These are phyloP conservation scores for Edolisoma coerulescens DNA, from an alignment of 2,113 vertebrate species.

Conservation along the genomic window DNA sequence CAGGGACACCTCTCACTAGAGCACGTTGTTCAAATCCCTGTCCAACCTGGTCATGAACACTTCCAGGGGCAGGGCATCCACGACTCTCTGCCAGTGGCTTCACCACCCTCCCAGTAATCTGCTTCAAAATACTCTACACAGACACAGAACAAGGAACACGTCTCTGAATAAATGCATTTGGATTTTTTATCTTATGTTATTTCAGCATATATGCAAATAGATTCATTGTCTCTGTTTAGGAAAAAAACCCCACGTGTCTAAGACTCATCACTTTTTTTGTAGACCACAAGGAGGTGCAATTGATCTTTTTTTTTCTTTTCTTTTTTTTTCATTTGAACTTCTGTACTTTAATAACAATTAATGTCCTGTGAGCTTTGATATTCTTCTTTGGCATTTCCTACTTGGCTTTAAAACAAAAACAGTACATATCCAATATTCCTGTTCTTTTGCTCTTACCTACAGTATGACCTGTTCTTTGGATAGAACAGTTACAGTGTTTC, in stretches of 20 bases:
- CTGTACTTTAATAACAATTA: background rate
- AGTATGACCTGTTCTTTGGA: background rate
- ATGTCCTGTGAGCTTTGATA: background rate
- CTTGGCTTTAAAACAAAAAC: background rate
- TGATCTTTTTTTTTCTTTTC: background rate
- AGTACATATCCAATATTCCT: rapidly evolving
- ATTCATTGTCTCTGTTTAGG: background rate
- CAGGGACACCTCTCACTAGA: background rate
- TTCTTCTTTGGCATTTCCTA: background rate
- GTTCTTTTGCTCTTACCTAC: background rate
- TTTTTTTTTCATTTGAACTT: background rate
- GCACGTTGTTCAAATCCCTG: background rate
- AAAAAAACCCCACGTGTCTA: rapidly evolving
- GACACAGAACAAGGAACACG: background rate
- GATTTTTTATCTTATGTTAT: background rate
- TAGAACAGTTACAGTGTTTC: background rate
- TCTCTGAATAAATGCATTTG: background rate
- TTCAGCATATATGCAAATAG: background rate
- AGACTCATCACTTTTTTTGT: background rate
- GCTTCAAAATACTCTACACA: background rate
- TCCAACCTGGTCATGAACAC: background rate
- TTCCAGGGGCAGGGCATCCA: background rate
- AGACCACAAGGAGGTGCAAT: conserved; percentile 59
- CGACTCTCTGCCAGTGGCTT: background rate
- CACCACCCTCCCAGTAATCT: background rate